Evolutionary conservation across 2,113 vertebrate genomes (phyloP), one percentile per base, ranked within the genome.

Genomic region (Ifrita kowaldi): DNA sequence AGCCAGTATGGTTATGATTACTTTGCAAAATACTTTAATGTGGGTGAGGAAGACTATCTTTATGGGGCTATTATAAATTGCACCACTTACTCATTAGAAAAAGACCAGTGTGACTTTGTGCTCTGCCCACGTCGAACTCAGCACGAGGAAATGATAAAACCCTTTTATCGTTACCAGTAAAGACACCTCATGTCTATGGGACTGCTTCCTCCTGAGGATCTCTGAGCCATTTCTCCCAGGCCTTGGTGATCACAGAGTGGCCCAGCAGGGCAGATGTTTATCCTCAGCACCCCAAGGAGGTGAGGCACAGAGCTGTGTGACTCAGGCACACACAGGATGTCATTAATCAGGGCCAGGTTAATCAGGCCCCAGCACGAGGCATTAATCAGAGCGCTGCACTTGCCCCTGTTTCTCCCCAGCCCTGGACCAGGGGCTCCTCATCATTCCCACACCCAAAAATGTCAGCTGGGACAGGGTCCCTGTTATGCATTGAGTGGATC

Each of bases 141-240:
- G 76, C 86, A 93, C 1, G 1, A 96, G 85, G 89, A 93, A 93
- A 90, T 46, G 82, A 92, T 86, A 81, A 78, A 90, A 67, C 3
- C 0, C 10, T 84, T 94, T 93, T 83, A 95, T 50, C 74, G 89
- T 22, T 78, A 32, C 60, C 76, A n/a, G 52, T 70, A 95, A 95
- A 81, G 96, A 95, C 80, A 63, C 75, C 79, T 80, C 68, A 47
- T 27, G 35, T 77, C 89, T 70, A 53, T 26, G 76, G 78, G 68
- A 46, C 57, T 57, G 49, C 69, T 95, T 97, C 89, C 83, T 81
- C 76, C 91, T 39, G 76, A 90, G 88, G 83, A 95, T 86, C 93
- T 87, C 83, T 0, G 3, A 94, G 83, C n/a, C 63, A 16, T 64
- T 84, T 84, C 52, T 76, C 82, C 70, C 79, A 41, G 80, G 82